Evolutionary conservation across 2,888 invertebrate species (phyloP).

Genomic region (Baccha elongata): DNA sequence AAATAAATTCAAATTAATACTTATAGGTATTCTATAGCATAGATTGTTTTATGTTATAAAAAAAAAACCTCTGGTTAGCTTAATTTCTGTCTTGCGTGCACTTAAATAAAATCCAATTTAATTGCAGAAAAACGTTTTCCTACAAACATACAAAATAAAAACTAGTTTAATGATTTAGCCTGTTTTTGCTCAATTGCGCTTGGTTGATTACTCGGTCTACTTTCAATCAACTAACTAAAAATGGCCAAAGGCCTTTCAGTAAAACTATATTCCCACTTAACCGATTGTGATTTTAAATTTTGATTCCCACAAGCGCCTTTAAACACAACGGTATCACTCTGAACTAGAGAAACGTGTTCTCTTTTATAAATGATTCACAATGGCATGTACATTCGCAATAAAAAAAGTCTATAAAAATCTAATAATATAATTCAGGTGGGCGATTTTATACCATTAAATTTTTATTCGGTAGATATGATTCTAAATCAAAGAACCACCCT

Average conservation of each 20-base stretch:
- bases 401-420: neutral
- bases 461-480: slow-evolving; percentile 14
- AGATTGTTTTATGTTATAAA: too few species aligned
- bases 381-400: neutral
- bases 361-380: slow-evolving; percentile 24
- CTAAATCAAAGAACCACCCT: slow-evolving; percentile 27
- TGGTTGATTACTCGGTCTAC: slow-evolving; percentile 3
- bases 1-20: too few species aligned
- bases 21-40: too few species aligned
- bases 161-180: neutral
- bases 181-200: neutral
- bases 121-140: neutral
- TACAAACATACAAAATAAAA: neutral
- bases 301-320: slow-evolving; percentile 45
- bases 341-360: slow-evolving; percentile 35
- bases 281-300: slow-evolving; percentile 45
- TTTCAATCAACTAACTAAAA: slow-evolving; percentile 19
- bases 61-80: neutral
- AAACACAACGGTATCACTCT: slow-evolving; percentile 1
- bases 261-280: slow-evolving; percentile 16
- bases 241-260: slow-evolving; percentile 30
- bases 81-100: slow-evolving; percentile 9
- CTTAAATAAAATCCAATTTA: neutral
- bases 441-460: slow-evolving; percentile 37
- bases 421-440: slow-evolving; percentile 50